Evolutionary conservation across 2,797 vertebrate genomes (phyloP).

Genomic region (Tadarida brasiliensis): DNA sequence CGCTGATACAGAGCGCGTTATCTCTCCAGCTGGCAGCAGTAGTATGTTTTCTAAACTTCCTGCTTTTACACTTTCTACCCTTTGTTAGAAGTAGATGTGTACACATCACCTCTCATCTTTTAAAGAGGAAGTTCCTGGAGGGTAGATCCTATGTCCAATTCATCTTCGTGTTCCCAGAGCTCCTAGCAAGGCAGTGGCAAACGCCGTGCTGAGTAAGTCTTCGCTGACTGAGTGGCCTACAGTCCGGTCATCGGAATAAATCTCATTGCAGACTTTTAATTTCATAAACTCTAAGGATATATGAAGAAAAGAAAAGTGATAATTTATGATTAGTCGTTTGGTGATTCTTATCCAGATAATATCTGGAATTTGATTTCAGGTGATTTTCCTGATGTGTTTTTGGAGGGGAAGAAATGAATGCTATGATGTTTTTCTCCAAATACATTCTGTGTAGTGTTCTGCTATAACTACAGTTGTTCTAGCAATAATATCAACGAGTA

Average conservation of each 20-base stretch:
- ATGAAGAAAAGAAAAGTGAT: conserved; percentile 17
- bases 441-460: neutral
- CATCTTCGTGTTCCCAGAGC: neutral
- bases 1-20: neutral
- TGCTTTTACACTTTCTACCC: neutral
- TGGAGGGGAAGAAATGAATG: neutral
- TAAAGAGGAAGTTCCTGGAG: neutral
- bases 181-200: neutral
- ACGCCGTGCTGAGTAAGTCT: neutral
- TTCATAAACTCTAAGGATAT: neutral
- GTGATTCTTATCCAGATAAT: neutral
- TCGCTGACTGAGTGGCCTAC: neutral
- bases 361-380: conserved; percentile 6
- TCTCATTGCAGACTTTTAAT: neutral
- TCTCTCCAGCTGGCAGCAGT: neutral
- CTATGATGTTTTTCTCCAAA: neutral
- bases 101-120: neutral
- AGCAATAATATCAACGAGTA: neutral
- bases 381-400: conserved; percentile 3
- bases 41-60: neutral
- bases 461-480: neutral
- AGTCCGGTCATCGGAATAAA: neutral
- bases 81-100: neutral
- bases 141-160: neutral
- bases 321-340: neutral